A percentile compares a stretch with the other conserved stretches of the same genome.
Evolutionary conservation across 2,113 vertebrate species (phyloP).

Genomic region (Tichodroma muraria): DNA sequence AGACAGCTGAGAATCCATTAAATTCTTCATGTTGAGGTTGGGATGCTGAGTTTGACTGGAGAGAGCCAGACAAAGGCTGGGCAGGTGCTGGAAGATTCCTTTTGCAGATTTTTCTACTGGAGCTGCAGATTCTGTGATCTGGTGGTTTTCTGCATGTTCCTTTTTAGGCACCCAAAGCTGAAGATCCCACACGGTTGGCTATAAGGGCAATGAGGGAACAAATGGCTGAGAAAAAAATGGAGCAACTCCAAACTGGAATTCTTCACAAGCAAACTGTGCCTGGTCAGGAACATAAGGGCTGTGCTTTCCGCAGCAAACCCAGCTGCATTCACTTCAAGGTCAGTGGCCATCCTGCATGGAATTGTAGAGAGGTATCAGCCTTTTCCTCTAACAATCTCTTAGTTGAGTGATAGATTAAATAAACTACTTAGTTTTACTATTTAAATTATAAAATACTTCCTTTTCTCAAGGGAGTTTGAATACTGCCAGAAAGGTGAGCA

Average conservation of each 20-base stretch:
- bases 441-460: not conserved
- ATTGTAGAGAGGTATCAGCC: not conserved
- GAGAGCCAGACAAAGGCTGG: not conserved
- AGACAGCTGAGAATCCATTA: not conserved
- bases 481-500: not conserved
- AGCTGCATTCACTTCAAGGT: conserved; percentile 86
- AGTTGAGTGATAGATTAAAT: not conserved
- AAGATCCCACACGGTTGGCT: not conserved
- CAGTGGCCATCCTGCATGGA: not conserved
- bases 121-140: not conserved
- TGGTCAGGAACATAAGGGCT: conserved; percentile 62
- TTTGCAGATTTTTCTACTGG: not conserved
- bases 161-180: conserved; percentile 49
- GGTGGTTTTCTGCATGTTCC: not conserved
- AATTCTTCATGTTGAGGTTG: not conserved
- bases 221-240: not conserved
- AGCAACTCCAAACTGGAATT: conserved; percentile 16
- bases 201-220: conserved; percentile 51
- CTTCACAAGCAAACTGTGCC: conserved; percentile 55
- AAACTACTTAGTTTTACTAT: not conserved
- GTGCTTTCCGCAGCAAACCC: conserved; percentile 86
- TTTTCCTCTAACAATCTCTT: not conserved
- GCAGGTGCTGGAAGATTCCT: not conserved
- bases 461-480: not conserved
- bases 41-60: not conserved